These are phyloP conservation scores for Sorex maritimensis DNA, from an alignment of 2,797 vertebrate species.

Conservation along the genomic window DNA sequence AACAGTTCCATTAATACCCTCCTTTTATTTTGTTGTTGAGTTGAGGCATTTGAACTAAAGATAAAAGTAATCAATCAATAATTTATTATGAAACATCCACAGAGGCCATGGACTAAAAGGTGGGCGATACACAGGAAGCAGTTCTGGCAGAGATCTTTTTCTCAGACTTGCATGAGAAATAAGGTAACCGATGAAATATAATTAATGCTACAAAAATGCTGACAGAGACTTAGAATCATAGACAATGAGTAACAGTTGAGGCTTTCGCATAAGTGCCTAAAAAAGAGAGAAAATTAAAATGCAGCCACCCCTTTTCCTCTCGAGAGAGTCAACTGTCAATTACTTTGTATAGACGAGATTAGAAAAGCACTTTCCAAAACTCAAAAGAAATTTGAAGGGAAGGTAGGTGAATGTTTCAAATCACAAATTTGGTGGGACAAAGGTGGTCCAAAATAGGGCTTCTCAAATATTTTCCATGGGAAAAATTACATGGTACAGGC, in stretches of 20 bases:
- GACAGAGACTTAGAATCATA: background rate
- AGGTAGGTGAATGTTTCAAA: background rate
- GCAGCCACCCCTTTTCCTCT: background rate
- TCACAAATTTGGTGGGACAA: background rate
- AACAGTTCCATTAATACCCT: constrained; percentile 19
- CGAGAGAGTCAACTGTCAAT: background rate
- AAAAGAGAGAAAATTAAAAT: background rate
- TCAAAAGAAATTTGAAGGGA: constrained; percentile 4
- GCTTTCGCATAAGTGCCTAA: constrained; percentile 13
- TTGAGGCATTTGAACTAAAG: background rate
- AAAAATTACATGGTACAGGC: too few species aligned
- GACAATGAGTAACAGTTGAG: background rate
- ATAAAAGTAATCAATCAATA: constrained; percentile 36
- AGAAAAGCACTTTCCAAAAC: constrained; percentile 60
- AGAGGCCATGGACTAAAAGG: background rate
- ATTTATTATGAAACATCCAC: constrained; percentile 7
- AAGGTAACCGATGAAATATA: constrained; percentile 2
- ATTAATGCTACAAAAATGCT: background rate
- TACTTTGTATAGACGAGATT: constrained; percentile 39
- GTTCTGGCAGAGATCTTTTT: background rate
- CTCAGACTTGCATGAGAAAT: constrained; percentile 1
- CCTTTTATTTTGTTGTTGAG: constrained; percentile 2
- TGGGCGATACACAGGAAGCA: background rate
- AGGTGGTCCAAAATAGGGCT: background rate
- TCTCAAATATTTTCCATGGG: too few species aligned